Conservation (phyloP, 2,797 vertebrate species). For the Tolypeutes matacus region DNA sequence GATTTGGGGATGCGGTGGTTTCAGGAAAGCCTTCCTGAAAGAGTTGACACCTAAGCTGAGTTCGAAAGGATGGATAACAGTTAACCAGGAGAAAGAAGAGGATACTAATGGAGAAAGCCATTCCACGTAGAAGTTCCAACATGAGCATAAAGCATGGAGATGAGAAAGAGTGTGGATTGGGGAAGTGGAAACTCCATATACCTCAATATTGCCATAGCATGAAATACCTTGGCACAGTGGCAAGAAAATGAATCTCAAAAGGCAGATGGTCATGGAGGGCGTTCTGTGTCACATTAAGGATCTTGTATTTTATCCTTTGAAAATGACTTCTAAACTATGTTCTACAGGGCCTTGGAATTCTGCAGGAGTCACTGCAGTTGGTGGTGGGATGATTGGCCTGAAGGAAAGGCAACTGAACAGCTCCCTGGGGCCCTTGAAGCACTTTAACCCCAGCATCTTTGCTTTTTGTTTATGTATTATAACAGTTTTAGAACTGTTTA, state of each 20-base stretch:
- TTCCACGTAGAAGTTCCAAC: slow-evolving; percentile 30
- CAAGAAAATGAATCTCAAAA: slow-evolving; percentile 45
- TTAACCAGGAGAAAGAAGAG: slow-evolving; percentile 37
- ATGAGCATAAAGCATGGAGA: slow-evolving; percentile 32
- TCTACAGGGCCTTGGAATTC: neutral
- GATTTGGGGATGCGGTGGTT: neutral
- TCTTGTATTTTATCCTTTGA: slow-evolving; percentile 23
- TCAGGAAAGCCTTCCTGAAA: slow-evolving; percentile 30
- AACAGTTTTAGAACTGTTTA: slow-evolving; percentile 48
- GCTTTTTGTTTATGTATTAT: slow-evolving; percentile 21
- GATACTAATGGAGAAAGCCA: neutral
- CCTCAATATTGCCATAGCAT: neutral
- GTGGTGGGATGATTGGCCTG: neutral
- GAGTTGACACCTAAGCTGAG: too few species aligned
- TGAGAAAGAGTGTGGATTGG: neutral
- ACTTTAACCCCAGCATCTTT: neutral
- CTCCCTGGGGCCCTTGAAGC: neutral
- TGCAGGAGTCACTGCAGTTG: slow-evolving; percentile 11
- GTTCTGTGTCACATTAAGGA: neutral
- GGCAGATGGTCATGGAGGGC: neutral
- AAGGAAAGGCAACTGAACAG: slow-evolving; percentile 46
- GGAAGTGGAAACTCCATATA: neutral
- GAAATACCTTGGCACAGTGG: neutral
- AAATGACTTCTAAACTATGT: neutral
- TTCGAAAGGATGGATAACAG: slow-evolving; percentile 39